phyloP scores from a whole-genome alignment of 2,888 invertebrate genomes.

The Thalpophila matura region DNA sequence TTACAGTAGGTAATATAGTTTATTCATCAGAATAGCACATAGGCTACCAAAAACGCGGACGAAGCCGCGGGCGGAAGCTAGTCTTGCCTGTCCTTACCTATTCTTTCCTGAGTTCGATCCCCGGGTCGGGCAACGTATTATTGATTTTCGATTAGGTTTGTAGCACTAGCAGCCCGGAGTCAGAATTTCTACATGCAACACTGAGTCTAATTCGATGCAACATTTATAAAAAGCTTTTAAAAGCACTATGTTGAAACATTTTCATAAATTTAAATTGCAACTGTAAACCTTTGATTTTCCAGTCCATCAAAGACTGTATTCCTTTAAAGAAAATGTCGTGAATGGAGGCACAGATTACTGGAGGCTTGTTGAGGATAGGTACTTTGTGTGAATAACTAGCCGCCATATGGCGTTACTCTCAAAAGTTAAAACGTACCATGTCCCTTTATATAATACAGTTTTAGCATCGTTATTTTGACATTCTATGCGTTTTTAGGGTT shows the following conservation, averaged over 20 bases:
- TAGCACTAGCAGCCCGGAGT: too few species aligned
- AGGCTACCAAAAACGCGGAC: too few species aligned
- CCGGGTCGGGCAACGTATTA: too few species aligned
- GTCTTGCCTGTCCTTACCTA: too few species aligned
- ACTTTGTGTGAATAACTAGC: constrained; percentile 19
- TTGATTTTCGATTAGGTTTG: too few species aligned
- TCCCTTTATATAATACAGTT: constrained; percentile 16
- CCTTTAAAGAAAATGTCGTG: constrained; percentile 44
- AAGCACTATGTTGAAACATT: constrained; percentile 28
- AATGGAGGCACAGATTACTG: too few species aligned
- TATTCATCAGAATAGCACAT: too few species aligned
- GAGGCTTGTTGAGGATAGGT: constrained; percentile 9
- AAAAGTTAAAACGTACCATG: constrained; percentile 5
- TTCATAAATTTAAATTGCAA: constrained; percentile 59
- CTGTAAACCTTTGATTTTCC: constrained; percentile 47
- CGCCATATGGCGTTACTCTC: not conserved
- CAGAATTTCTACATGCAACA: not conserved
- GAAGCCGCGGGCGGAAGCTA: too few species aligned
- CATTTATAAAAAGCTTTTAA: constrained; percentile 21
- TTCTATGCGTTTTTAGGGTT: not conserved
- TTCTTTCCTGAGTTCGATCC: too few species aligned
- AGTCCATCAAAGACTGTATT: constrained; percentile 43
- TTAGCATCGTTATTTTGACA: constrained; percentile 15
- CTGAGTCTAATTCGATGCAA: constrained; percentile 12
- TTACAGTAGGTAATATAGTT: too few species aligned